These are phyloP conservation scores for Nephrocerus scutellatus DNA, from an alignment of 2,888 invertebrate genomes.

Conservation along the genomic window DNA sequence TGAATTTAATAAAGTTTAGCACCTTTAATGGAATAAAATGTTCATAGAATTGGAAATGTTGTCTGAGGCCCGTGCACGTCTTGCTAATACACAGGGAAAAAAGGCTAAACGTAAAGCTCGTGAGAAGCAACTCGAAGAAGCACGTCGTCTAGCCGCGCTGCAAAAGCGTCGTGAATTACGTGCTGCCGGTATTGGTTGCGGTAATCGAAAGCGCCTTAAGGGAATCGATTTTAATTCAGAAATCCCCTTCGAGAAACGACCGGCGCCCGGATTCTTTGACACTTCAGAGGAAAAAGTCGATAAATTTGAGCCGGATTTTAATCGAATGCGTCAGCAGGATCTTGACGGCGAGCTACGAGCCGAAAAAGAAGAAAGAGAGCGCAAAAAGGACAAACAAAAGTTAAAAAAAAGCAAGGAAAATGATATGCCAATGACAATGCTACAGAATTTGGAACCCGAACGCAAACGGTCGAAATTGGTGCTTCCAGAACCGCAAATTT, in stretches of 20 bases:
- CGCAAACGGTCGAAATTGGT: slow-evolving; percentile 93
- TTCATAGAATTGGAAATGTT: slow-evolving; percentile 92
- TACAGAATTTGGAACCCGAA: slow-evolving; percentile 80
- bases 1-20: neutral
- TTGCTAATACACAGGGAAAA: slow-evolving; percentile 96
- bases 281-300: slow-evolving; percentile 84
- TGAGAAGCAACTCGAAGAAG: slow-evolving; percentile 98
- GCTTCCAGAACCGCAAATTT: slow-evolving; percentile 92
- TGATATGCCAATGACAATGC: slow-evolving; percentile 85
- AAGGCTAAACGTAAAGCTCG: slow-evolving; percentile 91
- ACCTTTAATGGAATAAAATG: slow-evolving; percentile 8
- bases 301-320: slow-evolving; percentile 84
- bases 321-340: slow-evolving; percentile 82
- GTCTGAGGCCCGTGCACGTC: slow-evolving; percentile 94
- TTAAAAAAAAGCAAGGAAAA: slow-evolving; percentile 93
- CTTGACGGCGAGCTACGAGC: slow-evolving; percentile 85
- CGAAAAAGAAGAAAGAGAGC: slow-evolving; percentile 87
- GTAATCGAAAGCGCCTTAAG: slow-evolving; percentile 55
- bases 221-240: slow-evolving; percentile 97
- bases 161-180: slow-evolving; percentile 96
- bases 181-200: slow-evolving; percentile 82
- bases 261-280: slow-evolving; percentile 90
- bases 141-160: slow-evolving; percentile 87
- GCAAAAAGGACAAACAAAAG: slow-evolving; percentile 92
- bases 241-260: slow-evolving; percentile 94